Evolutionary conservation across 2,113 vertebrate genomes (phyloP).

Genomic region (Microtus richardsoni): DNA sequence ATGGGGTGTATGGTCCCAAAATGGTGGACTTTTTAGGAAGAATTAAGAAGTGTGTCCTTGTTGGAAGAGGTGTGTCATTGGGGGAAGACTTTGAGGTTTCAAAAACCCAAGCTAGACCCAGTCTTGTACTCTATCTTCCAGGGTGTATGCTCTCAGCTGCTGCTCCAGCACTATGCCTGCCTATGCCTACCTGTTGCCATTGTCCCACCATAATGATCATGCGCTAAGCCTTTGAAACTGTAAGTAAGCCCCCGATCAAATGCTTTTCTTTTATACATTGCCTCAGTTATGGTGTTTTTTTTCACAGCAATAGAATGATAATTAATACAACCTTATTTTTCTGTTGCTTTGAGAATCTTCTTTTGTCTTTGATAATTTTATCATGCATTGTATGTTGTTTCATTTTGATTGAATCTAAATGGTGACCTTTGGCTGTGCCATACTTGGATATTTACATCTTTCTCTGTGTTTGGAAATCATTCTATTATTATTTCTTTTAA

Average conservation of each 20-base stretch:
- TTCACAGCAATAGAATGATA: not conserved
- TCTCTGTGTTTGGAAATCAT: not conserved
- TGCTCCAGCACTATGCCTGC: not conserved
- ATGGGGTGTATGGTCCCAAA: not conserved
- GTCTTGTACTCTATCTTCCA: not conserved
- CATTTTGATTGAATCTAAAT: not conserved
- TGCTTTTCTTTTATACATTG: not conserved
- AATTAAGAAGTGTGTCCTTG: not conserved
- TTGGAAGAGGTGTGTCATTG: not conserved
- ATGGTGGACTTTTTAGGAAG: not conserved
- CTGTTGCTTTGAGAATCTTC: not conserved
- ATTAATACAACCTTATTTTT: not conserved
- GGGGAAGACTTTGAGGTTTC: not conserved
- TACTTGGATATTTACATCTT: not conserved
- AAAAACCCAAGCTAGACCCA: not conserved
- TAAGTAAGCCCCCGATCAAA: not conserved
- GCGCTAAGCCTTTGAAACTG: not conserved
- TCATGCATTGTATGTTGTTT: not conserved
- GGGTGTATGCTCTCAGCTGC: not conserved
- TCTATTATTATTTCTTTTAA: not conserved
- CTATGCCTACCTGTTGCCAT: not conserved
- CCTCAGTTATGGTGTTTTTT: not conserved
- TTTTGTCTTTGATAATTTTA: not conserved
- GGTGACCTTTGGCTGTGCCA: not conserved
- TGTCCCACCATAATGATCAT: not conserved